Evolutionary conservation across 1,140 invertebrate genomes (phyloP), one percentile per base, ranked within the genome.

Genomic region (Aphidius ervi): DNA sequence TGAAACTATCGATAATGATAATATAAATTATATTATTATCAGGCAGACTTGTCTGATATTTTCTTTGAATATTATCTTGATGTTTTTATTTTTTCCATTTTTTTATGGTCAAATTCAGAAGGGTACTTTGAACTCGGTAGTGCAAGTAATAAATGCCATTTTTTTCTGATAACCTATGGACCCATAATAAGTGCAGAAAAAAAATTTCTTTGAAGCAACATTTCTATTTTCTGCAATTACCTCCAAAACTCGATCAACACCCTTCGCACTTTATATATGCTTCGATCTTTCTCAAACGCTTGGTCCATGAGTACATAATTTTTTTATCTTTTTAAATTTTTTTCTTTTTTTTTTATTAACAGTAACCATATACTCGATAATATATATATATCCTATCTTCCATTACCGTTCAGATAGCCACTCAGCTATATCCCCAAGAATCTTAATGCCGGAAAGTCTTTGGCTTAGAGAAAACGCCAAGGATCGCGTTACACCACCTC

Each of bases 101-200:
- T 40, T 56, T 31, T 31, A 31, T 31, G 23, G 23, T 3, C 23
- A 31, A 31, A 31, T 3, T 4, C 23, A 31, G 23, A 52, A 41
- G 55, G 40, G n/a, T 57, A 54, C 58, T 58, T 57, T 45, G 55
- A 59, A 46, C 31, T 16, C 58, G n/a, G 31, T 39, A 49, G 42
- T 50, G 57, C 48, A 31, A 31, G 23, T 57, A 43, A 50, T 63
- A 61, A 63, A 56, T 58, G 55, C 47, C 63, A 58, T 65, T 61
- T 63, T 58, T 59, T 61, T 55, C 46, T 58, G 61, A 63, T 65
- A 65, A 65, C 61, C 61, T 58, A 43, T 56, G 59, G 58, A 65
- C 58, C 64, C 60, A 40, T 48, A 53, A 48, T 37, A n/a, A 62
- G 56, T 58, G 45, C 61, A 62, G 50, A 31, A 31, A 31, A 31